A percentile compares a stretch with the other conserved stretches of the same genome.
These are phyloP conservation scores for Drosophila demipolita DNA, from an alignment of 2,888 invertebrate species.

Conservation along the genomic window DNA sequence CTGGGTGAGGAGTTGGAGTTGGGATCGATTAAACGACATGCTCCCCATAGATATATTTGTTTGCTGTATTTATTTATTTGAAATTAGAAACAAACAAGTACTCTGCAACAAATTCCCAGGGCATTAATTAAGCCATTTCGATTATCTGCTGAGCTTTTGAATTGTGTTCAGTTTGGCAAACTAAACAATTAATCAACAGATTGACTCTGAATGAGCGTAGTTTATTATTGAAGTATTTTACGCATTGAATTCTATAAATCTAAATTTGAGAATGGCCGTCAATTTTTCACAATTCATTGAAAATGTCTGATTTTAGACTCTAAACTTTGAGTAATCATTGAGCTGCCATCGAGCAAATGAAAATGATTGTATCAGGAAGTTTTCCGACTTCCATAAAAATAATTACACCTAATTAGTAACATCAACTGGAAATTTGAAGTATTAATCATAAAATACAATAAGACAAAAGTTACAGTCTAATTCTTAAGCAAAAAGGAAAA, in stretches of 20 bases:
- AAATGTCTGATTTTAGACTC: not conserved
- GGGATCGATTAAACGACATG: constrained; percentile 6
- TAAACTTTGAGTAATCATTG: not conserved
- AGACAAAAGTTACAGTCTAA: not conserved
- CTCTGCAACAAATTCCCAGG: constrained; percentile 36
- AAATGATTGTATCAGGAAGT: not conserved
- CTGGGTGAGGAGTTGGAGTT: not conserved
- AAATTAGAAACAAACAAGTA: constrained; percentile 57
- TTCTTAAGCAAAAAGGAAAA: not conserved
- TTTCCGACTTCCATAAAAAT: not conserved
- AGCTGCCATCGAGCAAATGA: not conserved
- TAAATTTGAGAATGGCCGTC: not conserved
- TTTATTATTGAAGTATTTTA: not conserved
- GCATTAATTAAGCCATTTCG: constrained; percentile 56
- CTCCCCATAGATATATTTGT: not conserved
- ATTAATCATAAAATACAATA: not conserved
- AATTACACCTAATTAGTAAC: not conserved
- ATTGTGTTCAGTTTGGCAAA: not conserved
- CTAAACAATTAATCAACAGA: not conserved
- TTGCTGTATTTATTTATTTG: constrained; percentile 49
- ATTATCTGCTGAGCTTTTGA: not conserved
- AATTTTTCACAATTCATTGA: not conserved
- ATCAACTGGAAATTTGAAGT: not conserved
- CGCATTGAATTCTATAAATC: not conserved
- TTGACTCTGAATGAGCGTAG: not conserved